Base-by-base conservation (phyloP, 2,797 vertebrate genomes). In the Rhinichthys osculus region DNA sequence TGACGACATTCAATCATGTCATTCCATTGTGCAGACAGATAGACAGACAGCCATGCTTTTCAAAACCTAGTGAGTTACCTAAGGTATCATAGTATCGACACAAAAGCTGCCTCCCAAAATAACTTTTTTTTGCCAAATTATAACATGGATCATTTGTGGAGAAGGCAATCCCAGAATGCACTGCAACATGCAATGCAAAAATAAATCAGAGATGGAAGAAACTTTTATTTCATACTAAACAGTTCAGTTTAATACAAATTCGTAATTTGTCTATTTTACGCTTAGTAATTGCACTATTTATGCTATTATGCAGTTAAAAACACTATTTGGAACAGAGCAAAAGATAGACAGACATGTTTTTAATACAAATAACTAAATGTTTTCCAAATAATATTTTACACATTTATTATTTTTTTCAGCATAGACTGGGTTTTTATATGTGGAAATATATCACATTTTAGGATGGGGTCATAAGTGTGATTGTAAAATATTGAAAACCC, bases 21-120 rank as follows among this genome's bases (percentile, higher is more conserved):
- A 70, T 70, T 79, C 21, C 52, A 72, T 79, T 85, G 66, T 69
- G 33, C 11, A 70, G 16, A 82, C 3, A 83, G 70, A 82, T 38
- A 42, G 69, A 83, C 19, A 73, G 38, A 64, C 17, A 42, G 33
- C 5, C 27, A 1, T 52, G 30, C 21, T 50, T 40, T 78, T 81
- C 17, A 21, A 33, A 81, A 81, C 59, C 38, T 47, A 21, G 17
- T 19, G 54, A n/a, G 38, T 35, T 57, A 40, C 52, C 19, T 6
- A 35, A 52, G 42, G 19, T 27, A n/a, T 59, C 38, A 69, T 11
- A 42, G 35, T 59, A 23, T 17, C n/a, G 14, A 38, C 8, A 19
- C 54, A 59, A 42, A 27, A 10, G 38, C 7, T 69, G 66, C 16
- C 16, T 7, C 11, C 6, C 7, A 35, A 52, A 33, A 35, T 11